These are phyloP conservation scores for Scomberomorus guttatus DNA, from an alignment of 2,797 vertebrate genomes.

Conservation along the genomic window DNA sequence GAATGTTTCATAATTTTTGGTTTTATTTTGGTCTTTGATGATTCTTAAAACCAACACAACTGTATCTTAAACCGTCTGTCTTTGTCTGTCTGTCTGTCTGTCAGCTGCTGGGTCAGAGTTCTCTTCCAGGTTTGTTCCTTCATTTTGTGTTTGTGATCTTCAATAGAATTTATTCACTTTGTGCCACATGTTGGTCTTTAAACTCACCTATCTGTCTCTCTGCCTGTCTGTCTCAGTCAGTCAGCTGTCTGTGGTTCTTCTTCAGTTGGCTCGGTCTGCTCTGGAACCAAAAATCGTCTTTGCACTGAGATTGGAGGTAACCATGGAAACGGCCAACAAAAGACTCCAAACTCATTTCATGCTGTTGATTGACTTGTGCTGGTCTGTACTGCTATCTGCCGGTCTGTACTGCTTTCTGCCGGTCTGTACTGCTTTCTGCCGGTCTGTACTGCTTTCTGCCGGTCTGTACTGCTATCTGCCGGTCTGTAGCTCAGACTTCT, in stretches of 20 bases:
- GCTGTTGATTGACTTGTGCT: background rate
- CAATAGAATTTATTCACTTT: background rate
- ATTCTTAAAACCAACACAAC: no score
- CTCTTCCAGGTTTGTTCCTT: conserved; percentile 60
- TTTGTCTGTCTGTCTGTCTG: conserved; percentile 1
- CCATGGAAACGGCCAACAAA: background rate
- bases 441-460: background rate
- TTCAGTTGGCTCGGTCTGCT: conserved; percentile 49
- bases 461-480: no score
- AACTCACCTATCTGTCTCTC: background rate
- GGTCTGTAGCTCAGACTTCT: background rate
- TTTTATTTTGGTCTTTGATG: no score
- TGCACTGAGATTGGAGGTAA: conserved; percentile 72
- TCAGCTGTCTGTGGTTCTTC: conserved; percentile 66
- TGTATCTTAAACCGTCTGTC: no score
- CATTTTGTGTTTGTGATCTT: background rate
- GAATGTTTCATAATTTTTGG: no score
- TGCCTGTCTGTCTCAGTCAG: conserved; percentile 33
- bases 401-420: no score
- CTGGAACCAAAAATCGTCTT: conserved; percentile 60
- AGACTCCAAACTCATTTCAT: background rate
- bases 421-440: no score
- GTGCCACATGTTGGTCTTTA: background rate
- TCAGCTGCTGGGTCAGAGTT: conserved; percentile 59
- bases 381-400: background rate